Evolutionary conservation across 2,888 invertebrate species (phyloP).

Genomic region (Formica aserva): DNA sequence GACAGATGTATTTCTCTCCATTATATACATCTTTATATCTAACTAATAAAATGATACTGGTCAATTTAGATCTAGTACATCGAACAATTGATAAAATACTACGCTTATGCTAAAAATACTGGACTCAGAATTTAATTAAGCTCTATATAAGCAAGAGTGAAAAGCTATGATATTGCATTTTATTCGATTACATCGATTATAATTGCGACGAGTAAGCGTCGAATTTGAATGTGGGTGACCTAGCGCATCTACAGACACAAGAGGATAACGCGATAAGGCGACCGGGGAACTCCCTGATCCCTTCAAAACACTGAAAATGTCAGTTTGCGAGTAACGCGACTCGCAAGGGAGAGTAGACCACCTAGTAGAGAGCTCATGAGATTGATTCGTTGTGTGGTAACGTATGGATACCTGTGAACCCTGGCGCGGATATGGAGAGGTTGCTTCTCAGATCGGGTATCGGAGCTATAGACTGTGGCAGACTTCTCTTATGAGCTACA

Average conservation of each 20-base stretch:
- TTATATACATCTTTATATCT: neutral
- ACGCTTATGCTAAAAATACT: neutral
- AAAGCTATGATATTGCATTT: neutral
- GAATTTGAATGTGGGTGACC: constrained; percentile 65
- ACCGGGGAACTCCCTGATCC: constrained; percentile 47
- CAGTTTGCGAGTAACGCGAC: constrained; percentile 70
- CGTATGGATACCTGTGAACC: constrained; percentile 86
- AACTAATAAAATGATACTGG: neutral
- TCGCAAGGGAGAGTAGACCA: constrained; percentile 76
- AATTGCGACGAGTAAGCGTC: constrained; percentile 45
- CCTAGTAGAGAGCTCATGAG: constrained; percentile 70
- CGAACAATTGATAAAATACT: neutral
- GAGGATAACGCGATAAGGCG: constrained; percentile 59
- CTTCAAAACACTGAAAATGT: constrained; percentile 58
- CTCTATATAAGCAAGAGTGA: neutral
- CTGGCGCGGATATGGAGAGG: constrained; percentile 86
- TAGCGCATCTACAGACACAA: constrained; percentile 32
- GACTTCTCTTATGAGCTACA: constrained; percentile 93
- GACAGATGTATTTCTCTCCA: neutral
- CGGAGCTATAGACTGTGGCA: constrained; percentile 94
- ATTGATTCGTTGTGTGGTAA: constrained; percentile 82
- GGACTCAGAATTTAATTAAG: constrained; percentile 2
- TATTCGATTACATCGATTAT: constrained; percentile 4
- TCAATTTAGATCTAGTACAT: neutral
- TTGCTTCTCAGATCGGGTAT: constrained; percentile 95